These are phyloP conservation scores for Phocoena phocoena DNA, from an alignment of 2,113 vertebrate species.

Conservation along the genomic window DNA sequence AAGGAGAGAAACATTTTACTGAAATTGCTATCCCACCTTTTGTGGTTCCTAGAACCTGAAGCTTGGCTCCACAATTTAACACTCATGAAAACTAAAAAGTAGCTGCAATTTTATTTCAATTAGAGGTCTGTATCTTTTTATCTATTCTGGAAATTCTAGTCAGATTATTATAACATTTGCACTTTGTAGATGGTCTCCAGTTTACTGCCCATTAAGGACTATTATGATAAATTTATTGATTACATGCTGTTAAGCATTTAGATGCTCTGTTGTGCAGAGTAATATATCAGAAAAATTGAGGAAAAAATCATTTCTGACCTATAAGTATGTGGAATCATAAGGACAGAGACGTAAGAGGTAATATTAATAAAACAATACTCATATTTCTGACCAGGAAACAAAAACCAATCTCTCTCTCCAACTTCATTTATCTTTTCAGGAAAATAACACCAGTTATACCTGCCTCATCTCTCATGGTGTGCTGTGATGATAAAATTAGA, in stretches of 20 bases:
- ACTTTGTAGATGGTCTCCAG: background rate
- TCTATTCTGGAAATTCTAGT: background rate
- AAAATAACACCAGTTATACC: background rate
- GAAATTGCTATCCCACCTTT: background rate
- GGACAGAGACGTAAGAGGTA: background rate
- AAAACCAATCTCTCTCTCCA: background rate
- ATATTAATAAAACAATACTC: background rate
- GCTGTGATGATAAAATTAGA: background rate
- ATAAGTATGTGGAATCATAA: background rate
- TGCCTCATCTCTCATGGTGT: background rate
- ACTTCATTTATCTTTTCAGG: background rate
- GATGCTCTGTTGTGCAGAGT: background rate
- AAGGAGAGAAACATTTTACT: background rate
- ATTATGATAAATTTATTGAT: conserved; percentile 6
- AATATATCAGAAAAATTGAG: background rate
- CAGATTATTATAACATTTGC: background rate
- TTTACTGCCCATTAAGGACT: background rate
- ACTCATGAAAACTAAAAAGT: background rate
- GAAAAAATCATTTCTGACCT: background rate
- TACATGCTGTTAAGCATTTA: background rate
- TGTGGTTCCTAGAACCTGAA: background rate
- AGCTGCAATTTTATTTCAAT: background rate
- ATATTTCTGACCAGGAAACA: background rate
- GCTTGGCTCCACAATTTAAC: background rate
- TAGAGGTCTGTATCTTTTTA: background rate